These are phyloP conservation scores for Drosophila leonis DNA, from an alignment of 2,888 invertebrate species.

Conservation along the genomic window DNA sequence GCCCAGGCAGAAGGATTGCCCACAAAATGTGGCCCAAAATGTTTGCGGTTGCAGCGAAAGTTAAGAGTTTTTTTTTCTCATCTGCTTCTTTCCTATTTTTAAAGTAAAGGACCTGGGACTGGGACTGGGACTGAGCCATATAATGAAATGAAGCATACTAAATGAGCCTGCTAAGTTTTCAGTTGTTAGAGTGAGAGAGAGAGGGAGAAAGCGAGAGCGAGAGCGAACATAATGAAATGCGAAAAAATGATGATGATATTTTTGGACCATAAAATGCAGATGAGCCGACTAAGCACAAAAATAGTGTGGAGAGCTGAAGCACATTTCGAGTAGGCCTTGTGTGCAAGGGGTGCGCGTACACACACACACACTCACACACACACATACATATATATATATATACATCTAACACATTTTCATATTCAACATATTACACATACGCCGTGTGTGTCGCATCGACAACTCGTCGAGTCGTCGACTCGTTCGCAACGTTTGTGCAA, in stretches of 20 bases:
- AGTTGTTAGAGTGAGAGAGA: slow-evolving; percentile 22
- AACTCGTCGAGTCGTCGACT: slow-evolving; percentile 37
- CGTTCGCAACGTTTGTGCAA: slow-evolving; percentile 48
- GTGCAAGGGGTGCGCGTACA: slow-evolving; percentile 12
- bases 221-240: slow-evolving; percentile 74
- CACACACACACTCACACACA: neutral
- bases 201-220: slow-evolving; percentile 2
- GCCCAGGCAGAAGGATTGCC: slow-evolving; percentile 75
- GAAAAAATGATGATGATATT: slow-evolving; percentile 82
- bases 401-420: slow-evolving; percentile 19
- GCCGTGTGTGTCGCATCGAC: slow-evolving; percentile 66
- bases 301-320: slow-evolving; percentile 62
- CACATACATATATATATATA: neutral
- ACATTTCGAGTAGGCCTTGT: slow-evolving; percentile 54
- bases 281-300: slow-evolving; percentile 82
- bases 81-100: slow-evolving; percentile 37
- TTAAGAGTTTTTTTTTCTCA: slow-evolving; percentile 57
- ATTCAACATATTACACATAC: slow-evolving; percentile 38
- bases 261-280: slow-evolving; percentile 83
- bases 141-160: slow-evolving; percentile 79
- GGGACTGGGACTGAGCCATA: slow-evolving; percentile 46
- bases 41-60: slow-evolving; percentile 79
- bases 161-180: slow-evolving; percentile 81
- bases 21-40: slow-evolving; percentile 78
- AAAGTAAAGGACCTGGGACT: slow-evolving; percentile 55